Evolutionary conservation across 2,113 vertebrate genomes (phyloP).

Genomic region (Prinia subflava): DNA sequence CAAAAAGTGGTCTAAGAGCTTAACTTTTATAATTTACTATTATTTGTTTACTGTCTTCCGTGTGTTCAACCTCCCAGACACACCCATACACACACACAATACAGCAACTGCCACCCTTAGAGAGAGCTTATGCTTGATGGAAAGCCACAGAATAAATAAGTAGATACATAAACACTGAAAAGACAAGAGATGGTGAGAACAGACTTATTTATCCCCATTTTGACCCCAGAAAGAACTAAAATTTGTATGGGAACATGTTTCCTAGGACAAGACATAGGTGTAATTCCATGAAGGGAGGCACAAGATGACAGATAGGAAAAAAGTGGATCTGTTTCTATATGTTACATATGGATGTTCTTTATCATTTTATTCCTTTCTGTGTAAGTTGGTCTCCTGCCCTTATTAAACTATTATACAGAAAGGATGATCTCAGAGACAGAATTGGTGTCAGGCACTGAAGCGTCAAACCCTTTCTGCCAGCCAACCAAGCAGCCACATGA

Average conservation of each 20-base stretch:
- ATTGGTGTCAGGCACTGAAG: not conserved
- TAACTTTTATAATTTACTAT: not conserved
- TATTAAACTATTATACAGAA: not conserved
- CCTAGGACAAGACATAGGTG: not conserved
- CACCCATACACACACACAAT: not conserved
- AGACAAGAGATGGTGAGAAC: not conserved
- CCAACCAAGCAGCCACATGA: not conserved
- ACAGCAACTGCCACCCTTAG: not conserved
- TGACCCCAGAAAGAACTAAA: not conserved
- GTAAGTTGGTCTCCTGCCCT: not conserved
- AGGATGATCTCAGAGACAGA: not conserved
- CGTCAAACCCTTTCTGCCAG: not conserved
- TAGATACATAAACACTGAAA: not conserved
- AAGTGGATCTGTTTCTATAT: not conserved
- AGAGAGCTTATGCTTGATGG: not conserved
- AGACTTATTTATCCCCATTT: not conserved
- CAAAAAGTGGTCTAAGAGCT: not conserved
- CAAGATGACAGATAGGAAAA: not conserved
- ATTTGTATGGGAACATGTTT: not conserved
- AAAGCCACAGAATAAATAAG: not conserved
- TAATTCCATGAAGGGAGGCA: not conserved
- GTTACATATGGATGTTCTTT: not conserved
- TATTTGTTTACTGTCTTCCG: not conserved
- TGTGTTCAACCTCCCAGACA: not conserved
- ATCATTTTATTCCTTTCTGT: not conserved